Base-by-base conservation (phyloP, 2,888 invertebrate species). In the Ischnura elegans region DNA sequence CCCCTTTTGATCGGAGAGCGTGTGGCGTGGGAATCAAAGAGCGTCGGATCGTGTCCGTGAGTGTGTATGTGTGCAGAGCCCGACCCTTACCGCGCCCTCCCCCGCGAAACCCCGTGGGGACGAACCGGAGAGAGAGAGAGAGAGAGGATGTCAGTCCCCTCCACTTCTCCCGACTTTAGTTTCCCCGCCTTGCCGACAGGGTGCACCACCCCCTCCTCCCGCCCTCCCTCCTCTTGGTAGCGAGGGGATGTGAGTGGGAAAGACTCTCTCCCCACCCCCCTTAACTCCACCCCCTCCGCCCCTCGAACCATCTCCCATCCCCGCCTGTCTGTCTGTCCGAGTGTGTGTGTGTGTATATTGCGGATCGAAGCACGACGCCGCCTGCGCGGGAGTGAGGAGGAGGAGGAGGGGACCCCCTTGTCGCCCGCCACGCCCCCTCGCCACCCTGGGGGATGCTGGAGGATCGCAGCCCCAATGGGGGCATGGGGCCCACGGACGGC, bases 381-480 rank as follows among this genome's bases (percentile, higher is more conserved):
- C 51, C 93, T n/a, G 84, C 84, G 90, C 55, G 87, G 87, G 87
- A 87, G 42, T 5, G 29, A 21, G 61, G 84, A 47, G 5, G 55
- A 93, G 61, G 87, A 19, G 42, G 61, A 55, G 94, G 66, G 51
- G 86, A 46, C n/a, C 46, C 43, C 90, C 66, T n/a, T 61, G 85
- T 76, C 93, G 55, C 55, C 87, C 87, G 47, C 16, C 10, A 43
- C 87, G 55, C 46, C 51, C 47, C 94, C 47, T 46, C 61, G 93
- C 66, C 61, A 86, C 87, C 61, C 95, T 95, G 95, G 95, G 95
- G 95, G 95, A 95, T 95, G 94, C 94, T 94, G 94, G 94, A 94
- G 94, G 94, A 94, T 94, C 94, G 94, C 94, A 94, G 94, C 94
- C 94, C 94, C 87, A 93, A n/a, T 55, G 93, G 47, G 87, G 93